A percentile compares a stretch with the other conserved stretches of the same genome.
Evolutionary conservation across 1,140 invertebrate species (phyloP).

Genomic region (Habropoda laboriosa): DNA sequence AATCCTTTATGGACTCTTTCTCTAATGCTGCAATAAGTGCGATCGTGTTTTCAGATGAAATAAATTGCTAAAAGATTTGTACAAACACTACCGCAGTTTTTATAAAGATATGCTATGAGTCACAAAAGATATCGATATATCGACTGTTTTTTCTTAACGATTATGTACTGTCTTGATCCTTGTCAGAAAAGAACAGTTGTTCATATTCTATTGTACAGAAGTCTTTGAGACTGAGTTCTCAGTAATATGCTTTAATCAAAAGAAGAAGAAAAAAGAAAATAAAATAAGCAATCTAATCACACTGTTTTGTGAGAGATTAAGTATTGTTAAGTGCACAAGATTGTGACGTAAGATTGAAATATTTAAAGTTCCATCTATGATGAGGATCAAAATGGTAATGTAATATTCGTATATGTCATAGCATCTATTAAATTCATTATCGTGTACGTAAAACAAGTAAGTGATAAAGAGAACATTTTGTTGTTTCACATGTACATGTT

Average conservation of each 20-base stretch:
- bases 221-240: slow-evolving; percentile 21
- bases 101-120: slow-evolving; percentile 19
- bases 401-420: neutral
- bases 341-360: slow-evolving; percentile 22
- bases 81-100: slow-evolving; percentile 26
- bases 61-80: slow-evolving; percentile 32
- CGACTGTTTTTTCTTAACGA: neutral
- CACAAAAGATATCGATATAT: neutral
- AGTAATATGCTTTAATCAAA: slow-evolving; percentile 5
- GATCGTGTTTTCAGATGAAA: slow-evolving; percentile 30
- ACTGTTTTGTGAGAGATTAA: slow-evolving; percentile 10
- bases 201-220: neutral
- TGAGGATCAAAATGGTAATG: slow-evolving; percentile 12
- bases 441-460: neutral
- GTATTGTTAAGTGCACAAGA: slow-evolving; percentile 31
- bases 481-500: neutral
- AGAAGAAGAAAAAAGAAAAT: neutral
- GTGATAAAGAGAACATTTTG: slow-evolving; percentile 4
- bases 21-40: slow-evolving; percentile 30
- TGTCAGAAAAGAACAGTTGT: neutral
- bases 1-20: slow-evolving; percentile 49
- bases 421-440: neutral
- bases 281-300: neutral
- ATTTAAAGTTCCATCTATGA: slow-evolving; percentile 4
- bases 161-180: slow-evolving; percentile 14